Conservation (phyloP, 1,140 invertebrate species). For the Neomicropteryx cornuta region DNA sequence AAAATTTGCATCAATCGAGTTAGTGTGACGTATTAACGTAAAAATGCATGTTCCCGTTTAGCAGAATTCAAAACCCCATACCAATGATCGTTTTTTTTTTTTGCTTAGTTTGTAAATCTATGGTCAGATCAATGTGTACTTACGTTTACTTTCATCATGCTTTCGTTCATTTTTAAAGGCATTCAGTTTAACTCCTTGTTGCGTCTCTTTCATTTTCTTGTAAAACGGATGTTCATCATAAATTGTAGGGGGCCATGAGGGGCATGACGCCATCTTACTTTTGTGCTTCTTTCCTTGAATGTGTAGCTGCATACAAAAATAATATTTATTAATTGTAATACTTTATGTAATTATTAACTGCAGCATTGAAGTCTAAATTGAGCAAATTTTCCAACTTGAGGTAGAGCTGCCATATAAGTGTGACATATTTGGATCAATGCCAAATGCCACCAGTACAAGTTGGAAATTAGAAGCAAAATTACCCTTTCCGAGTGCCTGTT, state of each 20-base stretch:
- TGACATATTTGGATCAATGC: not conserved
- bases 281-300: slow-evolving; percentile 35
- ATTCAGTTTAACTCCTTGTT: too few species aligned
- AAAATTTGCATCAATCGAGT: too few species aligned
- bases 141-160: too few species aligned
- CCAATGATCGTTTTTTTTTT: too few species aligned
- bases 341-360: not conserved
- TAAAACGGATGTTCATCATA: slow-evolving; percentile 23
- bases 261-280: slow-evolving; percentile 19
- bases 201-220: too few species aligned
- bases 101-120: too few species aligned
- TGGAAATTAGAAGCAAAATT: not conserved
- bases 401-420: slow-evolving; percentile 1
- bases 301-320: slow-evolving; percentile 19
- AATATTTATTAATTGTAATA: not conserved
- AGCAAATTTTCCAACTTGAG: not conserved
- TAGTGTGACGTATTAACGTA: too few species aligned
- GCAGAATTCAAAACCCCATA: too few species aligned
- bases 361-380: not conserved
- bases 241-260: slow-evolving; percentile 22
- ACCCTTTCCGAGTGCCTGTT: not conserved
- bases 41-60: too few species aligned
- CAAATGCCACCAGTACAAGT: not conserved
- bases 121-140: too few species aligned
- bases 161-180: too few species aligned